Evolutionary conservation across 2,888 invertebrate species (phyloP), one percentile per base, ranked within the genome.

Genomic region (Mythimna vitellina): DNA sequence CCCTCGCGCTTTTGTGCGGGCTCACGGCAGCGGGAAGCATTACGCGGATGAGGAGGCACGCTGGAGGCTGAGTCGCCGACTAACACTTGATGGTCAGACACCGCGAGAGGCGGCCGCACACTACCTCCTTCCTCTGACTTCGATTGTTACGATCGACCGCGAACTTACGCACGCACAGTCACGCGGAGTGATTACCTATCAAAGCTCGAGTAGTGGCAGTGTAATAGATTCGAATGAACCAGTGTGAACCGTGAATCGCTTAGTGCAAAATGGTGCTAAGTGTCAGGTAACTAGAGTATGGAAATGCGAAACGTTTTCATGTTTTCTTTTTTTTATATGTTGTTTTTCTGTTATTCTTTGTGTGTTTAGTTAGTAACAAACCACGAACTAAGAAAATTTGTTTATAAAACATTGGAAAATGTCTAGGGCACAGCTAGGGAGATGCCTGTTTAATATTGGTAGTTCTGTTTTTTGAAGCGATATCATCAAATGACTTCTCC

Each of bases 181-280:
- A 71, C 84, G 84, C 86, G 86, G 65, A 76, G 84, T 84, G 86
- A 73, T 73, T 60, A 80, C 73, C 66, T 70, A 76, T 64, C 70
- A 60, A 72, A 76, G 58, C 74, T 78, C 58, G 38, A 67, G 54
- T 72, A 76, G 86, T 87, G 87, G 72, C 65, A 83, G 86, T 86
- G 90, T 87, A 84, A 62, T 42, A 81, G 82, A 62, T 79, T 86
- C 77, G 83, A 82, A 87, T 89, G 81, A 86, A 87, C 88, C 65
- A 76, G 83, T 85, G 89, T 89, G 87, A 72, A 80, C 60, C 74
- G 87, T 89, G 87, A 73, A 75, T 81, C 83, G 81, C 80, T 82
- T 81, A 78, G 81, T 93, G 91, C 90, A 96, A 94, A 93, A 96
- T 96, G 96, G 90, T 94, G 92, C 87, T 93, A 87, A 93, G 87